phyloP scores from a whole-genome alignment of 2,113 vertebrate species.

The Garra rufa region DNA sequence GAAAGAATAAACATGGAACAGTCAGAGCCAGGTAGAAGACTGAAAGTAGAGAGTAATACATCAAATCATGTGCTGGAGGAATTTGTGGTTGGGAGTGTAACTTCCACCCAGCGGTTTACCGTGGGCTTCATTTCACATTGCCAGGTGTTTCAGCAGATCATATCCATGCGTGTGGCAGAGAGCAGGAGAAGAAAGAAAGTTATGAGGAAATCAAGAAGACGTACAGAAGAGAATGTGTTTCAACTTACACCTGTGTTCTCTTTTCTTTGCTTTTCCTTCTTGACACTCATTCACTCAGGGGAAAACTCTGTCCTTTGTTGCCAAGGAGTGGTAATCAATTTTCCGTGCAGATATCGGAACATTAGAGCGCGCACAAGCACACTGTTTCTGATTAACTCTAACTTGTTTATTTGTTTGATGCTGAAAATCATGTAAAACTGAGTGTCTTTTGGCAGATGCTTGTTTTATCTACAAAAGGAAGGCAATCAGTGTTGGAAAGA shows the following conservation, averaged over 20 bases:
- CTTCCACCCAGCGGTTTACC: background rate
- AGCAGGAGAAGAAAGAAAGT: constrained; percentile 2
- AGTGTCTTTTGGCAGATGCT: constrained; percentile 63
- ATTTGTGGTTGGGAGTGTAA: constrained; percentile 14
- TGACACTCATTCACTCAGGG: constrained; percentile 26
- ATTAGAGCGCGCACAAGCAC: constrained; percentile 22
- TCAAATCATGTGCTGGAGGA: constrained; percentile 13
- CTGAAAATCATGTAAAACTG: constrained; percentile 47
- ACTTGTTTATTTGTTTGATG: constrained; percentile 68
- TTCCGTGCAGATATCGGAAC: constrained; percentile 11
- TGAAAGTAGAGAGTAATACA: constrained; percentile 1
- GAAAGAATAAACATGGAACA: background rate
- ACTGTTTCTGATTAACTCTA: constrained; percentile 68
- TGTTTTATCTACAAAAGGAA: constrained; percentile 64
- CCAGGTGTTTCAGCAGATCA: constrained; percentile 29
- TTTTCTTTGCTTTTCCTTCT: constrained; percentile 18
- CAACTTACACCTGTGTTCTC: constrained; percentile 35
- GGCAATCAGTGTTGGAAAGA: constrained; percentile 60
- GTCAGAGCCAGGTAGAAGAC: background rate
- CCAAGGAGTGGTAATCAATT: constrained; percentile 25
- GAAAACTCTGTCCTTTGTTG: constrained; percentile 12
- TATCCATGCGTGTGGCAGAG: constrained; percentile 24
- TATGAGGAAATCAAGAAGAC: background rate
- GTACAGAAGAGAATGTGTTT: constrained; percentile 18
- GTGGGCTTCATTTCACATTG: background rate